Percentiles rank a stretch among this genome's conserved stretches.
phyloP scores from a whole-genome alignment of 1,140 invertebrate species.

The Wiebesia pumilae region DNA sequence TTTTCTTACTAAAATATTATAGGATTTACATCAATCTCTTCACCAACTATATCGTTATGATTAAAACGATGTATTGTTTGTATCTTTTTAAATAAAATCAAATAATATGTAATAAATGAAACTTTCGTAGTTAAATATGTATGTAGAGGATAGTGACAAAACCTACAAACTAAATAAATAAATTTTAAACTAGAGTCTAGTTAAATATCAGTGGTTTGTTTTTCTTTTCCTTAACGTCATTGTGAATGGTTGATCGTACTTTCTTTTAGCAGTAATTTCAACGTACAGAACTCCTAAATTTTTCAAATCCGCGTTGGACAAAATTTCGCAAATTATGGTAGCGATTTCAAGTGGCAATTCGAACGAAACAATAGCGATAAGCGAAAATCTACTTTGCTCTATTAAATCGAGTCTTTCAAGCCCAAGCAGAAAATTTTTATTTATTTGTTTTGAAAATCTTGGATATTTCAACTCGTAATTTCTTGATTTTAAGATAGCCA shows the following conservation, averaged over 20 bases:
- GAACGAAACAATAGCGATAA: background rate
- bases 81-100: no score
- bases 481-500: background rate
- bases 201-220: no score
- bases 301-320: background rate
- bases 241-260: background rate
- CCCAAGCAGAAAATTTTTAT: background rate
- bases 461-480: background rate
- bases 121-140: no score
- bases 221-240: background rate
- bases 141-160: no score
- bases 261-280: background rate
- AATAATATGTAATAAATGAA: no score
- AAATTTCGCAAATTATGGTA: constrained; percentile 55
- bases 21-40: no score
- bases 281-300: constrained; percentile 5
- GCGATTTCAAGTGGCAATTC: constrained; percentile 1
- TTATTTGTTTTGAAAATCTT: background rate
- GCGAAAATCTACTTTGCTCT: background rate
- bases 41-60: no score
- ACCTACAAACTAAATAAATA: no score
- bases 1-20: no score
- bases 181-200: no score
- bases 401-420: background rate
- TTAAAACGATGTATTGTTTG: no score